Base-by-base conservation (phyloP, 2,113 vertebrate genomes). In the Leptobrachium leishanense region DNA sequence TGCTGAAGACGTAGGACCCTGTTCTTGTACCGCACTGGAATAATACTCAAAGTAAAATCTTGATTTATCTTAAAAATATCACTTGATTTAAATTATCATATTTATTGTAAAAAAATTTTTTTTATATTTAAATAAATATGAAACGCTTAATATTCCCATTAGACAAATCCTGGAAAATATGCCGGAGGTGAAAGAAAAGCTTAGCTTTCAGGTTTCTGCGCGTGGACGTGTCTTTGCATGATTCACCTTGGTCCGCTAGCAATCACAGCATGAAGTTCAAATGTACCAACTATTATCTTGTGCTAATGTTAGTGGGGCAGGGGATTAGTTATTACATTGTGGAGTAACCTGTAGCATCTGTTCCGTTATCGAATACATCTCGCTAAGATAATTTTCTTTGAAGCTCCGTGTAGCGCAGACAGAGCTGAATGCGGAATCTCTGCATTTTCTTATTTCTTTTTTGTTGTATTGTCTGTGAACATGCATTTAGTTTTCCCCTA, bases 261-360 rank as follows among this genome's bases (percentile, higher is more conserved):
- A 87, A 83, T 90, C 84, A 82, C 89, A 91, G 88, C 88, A 40
- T 88, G 85, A 83, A 84, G 81, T 84, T 88, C 89, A 84, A 85
- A 79, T 79, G 70, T 72, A 77, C 74, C 20, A 85, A 84, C 85
- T 84, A 85, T 92, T 92, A 89, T 85, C 85, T 86, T 83, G 74
- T 83, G 83, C 85, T 86, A 85, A 80, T 78, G 2, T 88, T 89
- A 87, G 86, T 82, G 86, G 86, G 75, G 88, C 87, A 87, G 85
- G 85, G 85, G 85, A 85, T 82, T 85, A 84, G 83, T 83, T 82
- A 85, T 86, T 84, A 82, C 83, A 87, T 87, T 86, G 86, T 84
- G 85, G 74, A 82, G 85, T 84, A 84, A 88, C 82, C 80, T 84
- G 69, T 83, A 84, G 55, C 85, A 89, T 85, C 87, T 88, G 87